Percentiles rank a stretch among this genome's conserved stretches.
These are phyloP conservation scores for Conger conger DNA, from an alignment of 2,113 vertebrate species.

Conservation along the genomic window DNA sequence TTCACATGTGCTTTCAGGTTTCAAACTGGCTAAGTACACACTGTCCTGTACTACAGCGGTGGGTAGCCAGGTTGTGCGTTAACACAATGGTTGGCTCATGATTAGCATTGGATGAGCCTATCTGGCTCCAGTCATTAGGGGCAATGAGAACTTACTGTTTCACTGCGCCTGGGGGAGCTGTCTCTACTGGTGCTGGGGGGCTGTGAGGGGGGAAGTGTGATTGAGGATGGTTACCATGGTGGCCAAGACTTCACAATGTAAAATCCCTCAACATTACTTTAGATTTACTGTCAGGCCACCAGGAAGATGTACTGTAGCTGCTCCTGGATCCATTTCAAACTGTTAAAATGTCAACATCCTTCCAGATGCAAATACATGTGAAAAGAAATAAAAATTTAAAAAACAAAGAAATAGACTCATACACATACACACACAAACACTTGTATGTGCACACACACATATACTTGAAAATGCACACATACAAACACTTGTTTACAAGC, in stretches of 20 bases:
- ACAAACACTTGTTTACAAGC: conserved; percentile 17
- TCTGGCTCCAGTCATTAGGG: not conserved
- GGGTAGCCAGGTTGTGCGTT: not conserved
- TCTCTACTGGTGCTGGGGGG: conserved; percentile 34
- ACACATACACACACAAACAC: conserved; percentile 12
- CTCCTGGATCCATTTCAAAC: not conserved
- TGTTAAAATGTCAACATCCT: not conserved
- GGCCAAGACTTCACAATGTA: not conserved
- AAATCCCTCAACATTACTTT: not conserved
- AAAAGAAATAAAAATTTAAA: not conserved
- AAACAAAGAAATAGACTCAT: not conserved
- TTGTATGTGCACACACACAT: not conserved
- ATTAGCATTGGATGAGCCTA: not conserved
- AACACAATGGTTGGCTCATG: not conserved
- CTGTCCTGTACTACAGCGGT: not conserved
- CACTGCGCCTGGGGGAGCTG: conserved; percentile 41
- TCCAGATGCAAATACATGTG: not conserved
- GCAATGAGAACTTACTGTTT: conserved; percentile 40
- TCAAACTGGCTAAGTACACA: not conserved
- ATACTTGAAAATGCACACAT: not conserved
- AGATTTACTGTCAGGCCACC: not conserved
- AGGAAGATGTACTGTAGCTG: not conserved
- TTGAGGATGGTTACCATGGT: conserved; percentile 9
- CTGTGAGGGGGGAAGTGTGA: conserved; percentile 25
- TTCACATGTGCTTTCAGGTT: too few species aligned